Evolutionary conservation across 2,113 vertebrate species (phyloP).

Genomic region (Piaya cayana): DNA sequence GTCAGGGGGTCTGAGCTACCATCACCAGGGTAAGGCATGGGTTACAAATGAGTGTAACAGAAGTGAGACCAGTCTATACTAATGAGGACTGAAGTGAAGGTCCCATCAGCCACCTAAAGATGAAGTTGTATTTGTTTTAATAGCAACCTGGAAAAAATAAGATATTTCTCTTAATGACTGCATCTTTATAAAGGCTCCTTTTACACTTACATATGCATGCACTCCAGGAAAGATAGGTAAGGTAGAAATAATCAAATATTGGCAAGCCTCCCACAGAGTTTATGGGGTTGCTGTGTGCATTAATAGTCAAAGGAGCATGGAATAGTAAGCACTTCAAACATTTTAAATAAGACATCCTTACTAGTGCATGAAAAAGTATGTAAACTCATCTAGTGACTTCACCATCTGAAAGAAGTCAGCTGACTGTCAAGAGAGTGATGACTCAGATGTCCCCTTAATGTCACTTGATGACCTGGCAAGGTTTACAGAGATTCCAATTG

Average conservation of each 20-base stretch:
- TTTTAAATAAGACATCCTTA: neutral
- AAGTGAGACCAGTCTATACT: neutral
- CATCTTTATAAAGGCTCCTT: neutral
- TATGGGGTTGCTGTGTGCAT: neutral
- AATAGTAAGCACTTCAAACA: neutral
- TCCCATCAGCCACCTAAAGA: neutral
- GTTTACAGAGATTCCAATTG: constrained; percentile 49
- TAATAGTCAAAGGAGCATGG: neutral
- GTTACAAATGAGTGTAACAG: neutral
- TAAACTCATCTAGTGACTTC: neutral
- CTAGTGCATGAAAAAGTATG: neutral
- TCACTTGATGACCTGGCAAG: neutral
- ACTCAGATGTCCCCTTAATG: neutral
- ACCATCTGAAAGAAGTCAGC: neutral
- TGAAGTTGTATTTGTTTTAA: neutral
- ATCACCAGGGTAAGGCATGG: neutral
- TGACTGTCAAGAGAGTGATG: neutral
- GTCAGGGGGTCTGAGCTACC: neutral
- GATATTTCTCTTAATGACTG: neutral
- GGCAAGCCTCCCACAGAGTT: neutral
- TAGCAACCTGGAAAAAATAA: neutral
- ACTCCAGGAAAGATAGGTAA: neutral
- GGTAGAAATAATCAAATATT: neutral
- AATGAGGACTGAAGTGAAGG: neutral
- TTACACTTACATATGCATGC: neutral